Conservation (phyloP, 1,140 invertebrate genomes). For the Achatina immaculata region DNA sequence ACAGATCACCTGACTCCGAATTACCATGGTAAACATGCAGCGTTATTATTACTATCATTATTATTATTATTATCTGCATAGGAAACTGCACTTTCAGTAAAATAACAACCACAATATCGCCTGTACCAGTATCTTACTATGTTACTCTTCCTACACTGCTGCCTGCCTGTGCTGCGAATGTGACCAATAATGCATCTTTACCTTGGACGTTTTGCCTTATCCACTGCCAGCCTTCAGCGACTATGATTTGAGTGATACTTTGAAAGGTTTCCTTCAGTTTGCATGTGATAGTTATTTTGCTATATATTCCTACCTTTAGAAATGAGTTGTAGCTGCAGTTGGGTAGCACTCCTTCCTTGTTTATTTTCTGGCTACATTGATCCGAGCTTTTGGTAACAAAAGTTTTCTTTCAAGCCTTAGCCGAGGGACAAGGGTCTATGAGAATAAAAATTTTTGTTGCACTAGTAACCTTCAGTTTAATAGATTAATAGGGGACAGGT, state of each 20-base stretch:
- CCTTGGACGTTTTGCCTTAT: neutral
- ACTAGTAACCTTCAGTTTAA: too few relatives aligned
- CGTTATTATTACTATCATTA: neutral
- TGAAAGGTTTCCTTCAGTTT: slow-evolving; percentile 25
- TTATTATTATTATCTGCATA: neutral
- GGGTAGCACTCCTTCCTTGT: too few relatives aligned
- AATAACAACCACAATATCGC: neutral
- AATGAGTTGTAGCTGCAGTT: too few relatives aligned
- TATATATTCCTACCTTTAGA: too few relatives aligned
- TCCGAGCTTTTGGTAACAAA: too few relatives aligned
- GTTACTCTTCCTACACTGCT: neutral
- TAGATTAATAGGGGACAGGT: too few relatives aligned
- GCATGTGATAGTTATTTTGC: neutral
- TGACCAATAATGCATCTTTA: neutral
- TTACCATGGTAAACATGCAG: neutral
- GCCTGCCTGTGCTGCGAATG: neutral
- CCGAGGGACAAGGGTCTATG: too few relatives aligned
- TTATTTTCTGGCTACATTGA: too few relatives aligned
- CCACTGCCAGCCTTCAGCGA: slow-evolving; percentile 20
- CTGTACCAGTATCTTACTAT: neutral
- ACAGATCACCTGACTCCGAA: slow-evolving; percentile 24
- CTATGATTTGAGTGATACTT: slow-evolving; percentile 29
- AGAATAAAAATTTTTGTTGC: too few relatives aligned
- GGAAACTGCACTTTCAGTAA: neutral
- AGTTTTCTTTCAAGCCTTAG: too few relatives aligned